phyloP scores from a whole-genome alignment of 1,140 invertebrate genomes.

The Drosophila rhopaloa region DNA sequence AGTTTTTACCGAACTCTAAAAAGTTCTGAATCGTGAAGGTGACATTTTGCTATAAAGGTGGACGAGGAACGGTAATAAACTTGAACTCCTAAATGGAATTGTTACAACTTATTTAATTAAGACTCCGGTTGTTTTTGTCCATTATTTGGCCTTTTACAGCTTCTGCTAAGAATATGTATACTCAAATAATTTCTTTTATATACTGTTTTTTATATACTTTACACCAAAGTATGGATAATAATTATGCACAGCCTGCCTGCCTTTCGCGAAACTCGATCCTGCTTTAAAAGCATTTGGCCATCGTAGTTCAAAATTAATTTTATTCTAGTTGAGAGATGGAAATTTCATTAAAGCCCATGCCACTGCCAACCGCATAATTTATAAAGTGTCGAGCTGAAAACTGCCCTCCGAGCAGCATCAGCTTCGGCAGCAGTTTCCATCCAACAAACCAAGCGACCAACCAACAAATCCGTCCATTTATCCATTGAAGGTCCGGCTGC shows the following conservation, averaged over 20 bases:
- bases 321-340: conserved; percentile 25
- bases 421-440: conserved; percentile 4
- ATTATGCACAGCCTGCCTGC: neutral
- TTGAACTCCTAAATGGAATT: conserved; percentile 19
- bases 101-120: conserved; percentile 41
- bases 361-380: conserved; percentile 62
- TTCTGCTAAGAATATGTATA: neutral
- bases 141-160: neutral
- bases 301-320: conserved; percentile 22
- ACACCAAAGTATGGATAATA: neutral
- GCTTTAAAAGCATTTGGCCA: conserved; percentile 1
- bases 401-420: conserved; percentile 21
- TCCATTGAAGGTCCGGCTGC: conserved; percentile 40
- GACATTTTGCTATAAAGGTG: conserved; percentile 27
- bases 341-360: conserved; percentile 69
- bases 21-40: conserved; percentile 33
- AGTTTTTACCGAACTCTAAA: conserved; percentile 27
- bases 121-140: neutral
- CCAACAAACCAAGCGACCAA: conserved; percentile 20
- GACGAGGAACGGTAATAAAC: conserved; percentile 3
- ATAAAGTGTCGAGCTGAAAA: conserved; percentile 78
- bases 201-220: neutral
- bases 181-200: too few relatives aligned
- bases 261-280: neutral
- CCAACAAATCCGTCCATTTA: conserved; percentile 55